Evolutionary conservation across 2,888 invertebrate species (phyloP), one percentile per base, ranked within the genome.

Genomic region (Entomobrya multifasciata): DNA sequence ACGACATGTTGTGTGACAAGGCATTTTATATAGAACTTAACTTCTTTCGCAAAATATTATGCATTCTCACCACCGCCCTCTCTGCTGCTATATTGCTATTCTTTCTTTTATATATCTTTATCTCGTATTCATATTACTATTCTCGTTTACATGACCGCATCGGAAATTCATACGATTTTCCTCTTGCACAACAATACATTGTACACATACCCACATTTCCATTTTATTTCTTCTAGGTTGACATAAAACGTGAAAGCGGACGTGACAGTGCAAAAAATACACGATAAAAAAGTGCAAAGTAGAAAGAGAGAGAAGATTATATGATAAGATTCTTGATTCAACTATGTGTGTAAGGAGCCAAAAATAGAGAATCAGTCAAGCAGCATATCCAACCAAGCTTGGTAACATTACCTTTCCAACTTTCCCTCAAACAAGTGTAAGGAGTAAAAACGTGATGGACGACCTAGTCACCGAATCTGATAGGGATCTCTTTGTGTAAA

Each of bases 191-290:
- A 36, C 36, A 6, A 36, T 36, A 36, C 36, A 36, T 36, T 36
- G 8, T 36, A 36, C 36, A 6, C 36, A 8, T 8, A 36, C 8
- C 8, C 36, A 4, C 36, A 36, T 36, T 36, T 36, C 36, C 36
- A 36, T 60, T 13, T 6, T 13, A 44, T 67, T 44, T 13, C 25
- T 60, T 15, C n/a, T 6, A 47, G 15, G 47, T 70, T 70, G 47
- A 47, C 70, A 70, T 44, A 44, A 70, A 47, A 60, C 11, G 20
- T 20, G 44, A 67, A 70, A 44, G 17, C 70, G 47, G 47, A 70
- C 70, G 70, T 70, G 70, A 41, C 47, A 70, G 70, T 70, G 70
- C 70, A 70, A 47, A 70, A n/a, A 70, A 20, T 70, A 47, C 70
- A 70, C 70, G 47, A 47, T 47, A 47, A 47, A 70, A 60, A 25